Base-by-base conservation (phyloP, 2,888 invertebrate genomes). In the Acanthosepion pharaonis region DNA sequence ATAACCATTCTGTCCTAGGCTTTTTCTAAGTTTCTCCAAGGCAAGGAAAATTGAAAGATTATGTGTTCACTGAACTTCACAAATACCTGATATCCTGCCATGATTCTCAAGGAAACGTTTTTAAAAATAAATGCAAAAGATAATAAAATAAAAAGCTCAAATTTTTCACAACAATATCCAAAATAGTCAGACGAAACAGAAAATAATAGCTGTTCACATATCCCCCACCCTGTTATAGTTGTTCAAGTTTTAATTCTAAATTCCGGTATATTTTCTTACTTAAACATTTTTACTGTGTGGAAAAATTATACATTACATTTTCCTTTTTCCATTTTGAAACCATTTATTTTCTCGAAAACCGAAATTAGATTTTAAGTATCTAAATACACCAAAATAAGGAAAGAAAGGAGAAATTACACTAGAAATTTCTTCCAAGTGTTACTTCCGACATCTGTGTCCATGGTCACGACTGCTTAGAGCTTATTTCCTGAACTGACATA, bases 201-300 rank as follows among this genome's bases (percentile, higher is more conserved):
- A 78, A 78, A 78, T 78, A 78, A 78, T 78, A 78, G 78, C 78
- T 78, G n/a, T 78, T 78, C 78, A 59, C 59, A 59, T 59, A 59
- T 23, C 59, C 59, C 59, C 59, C 5, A 20, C 23, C 59, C 59
- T 51, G 51, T 78, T n/a, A 0, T 6, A n/a, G 78, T 78, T 78
- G n/a, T n/a, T 78, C 78, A 78, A 78, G 78, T 78, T 78, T 78
- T 78, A 78, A 78, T n/a, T 78, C n/a, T 78, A 78, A 78, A 78
- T n/a, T n/a, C 15, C 18, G n/a, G 28, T 15, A n/a, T 78, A 59
- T 59, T 59, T 78, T 78, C 78, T 78, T 78, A 78, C n/a, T n/a
- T 78, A n/a, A n/a, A 78, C n/a, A 78, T 78, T 78, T 78, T 78
- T 78, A 78, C n/a, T n/a, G n/a, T 28, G 15, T 28, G 6, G 78